Evolutionary conservation across 1,140 invertebrate species (phyloP), one percentile per base, ranked within the genome.

Genomic region (Melipona quadrifasciata): DNA sequence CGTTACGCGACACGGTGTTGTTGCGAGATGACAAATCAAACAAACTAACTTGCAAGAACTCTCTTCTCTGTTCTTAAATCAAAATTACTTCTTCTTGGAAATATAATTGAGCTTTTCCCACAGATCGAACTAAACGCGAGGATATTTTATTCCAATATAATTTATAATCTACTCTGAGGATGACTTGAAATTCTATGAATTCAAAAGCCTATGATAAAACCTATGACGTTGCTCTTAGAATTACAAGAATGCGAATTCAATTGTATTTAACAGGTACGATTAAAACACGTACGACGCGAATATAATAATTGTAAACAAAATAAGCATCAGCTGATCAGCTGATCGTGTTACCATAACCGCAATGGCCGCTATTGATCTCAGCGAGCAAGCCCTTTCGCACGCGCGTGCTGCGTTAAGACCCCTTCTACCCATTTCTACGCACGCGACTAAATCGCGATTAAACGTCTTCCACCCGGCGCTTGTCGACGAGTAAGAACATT

Each of bases 301-400:
- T 51, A 34, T 0, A 64, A 55, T 64, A 57, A 67, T 53, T 81
- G 64, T 81, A 87, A 89, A 87, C 79, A 89, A 87, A 78, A 85
- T 81, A 81, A 85, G 75, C 71, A 72, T 82, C 65, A 71, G 77
- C 39, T 65, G 71, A 89, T 89, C 88, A 89, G 87, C 87, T 89
- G 87, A 82, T 86, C 70, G 80, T 64, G 71, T 83, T 86, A 81
- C 74, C 80, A 90, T 81, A 85, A 87, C 85, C 74, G 85, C 88
- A 90, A 90, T 87, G 89, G 86, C 85, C 82, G 87, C 87, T 92
- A 91, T 91, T 91, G 90, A 91, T 91, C 87, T 80, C n/a, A 24
- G 75, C 55, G 71, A 71, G 58, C 81, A 65, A 31, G 80, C 80
- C 71, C 31, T 80, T 83, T 81, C 88, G 71, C 68, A 75, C 73